Conservation (phyloP, 2,888 invertebrate species). For the Callinectes sapidus region DNA sequence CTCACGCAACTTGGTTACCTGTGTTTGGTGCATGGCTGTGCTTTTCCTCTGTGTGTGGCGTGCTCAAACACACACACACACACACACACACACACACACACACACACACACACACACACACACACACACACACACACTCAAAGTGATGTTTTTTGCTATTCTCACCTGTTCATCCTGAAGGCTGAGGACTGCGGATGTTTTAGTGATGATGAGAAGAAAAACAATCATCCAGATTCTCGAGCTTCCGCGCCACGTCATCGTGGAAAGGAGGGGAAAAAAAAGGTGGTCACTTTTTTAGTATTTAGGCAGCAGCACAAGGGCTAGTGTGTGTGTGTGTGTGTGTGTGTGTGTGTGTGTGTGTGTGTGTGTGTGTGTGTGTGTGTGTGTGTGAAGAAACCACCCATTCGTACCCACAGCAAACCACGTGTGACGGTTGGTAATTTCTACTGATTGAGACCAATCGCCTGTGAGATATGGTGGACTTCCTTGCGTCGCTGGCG, state of each 20-base stretch:
- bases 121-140: constrained; percentile 13
- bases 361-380: constrained; percentile 21
- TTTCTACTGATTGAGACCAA: not conserved
- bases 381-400: not conserved
- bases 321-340: constrained; percentile 18
- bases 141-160: not conserved
- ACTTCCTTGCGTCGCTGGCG: not conserved
- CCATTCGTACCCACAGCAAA: not conserved
- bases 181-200: constrained; percentile 18
- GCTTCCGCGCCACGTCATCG: constrained; percentile 15
- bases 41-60: not conserved
- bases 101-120: constrained; percentile 2
- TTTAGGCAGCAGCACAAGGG: not conserved
- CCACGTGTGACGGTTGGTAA: not conserved
- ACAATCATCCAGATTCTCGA: not conserved
- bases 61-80: not conserved
- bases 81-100: constrained; percentile 27
- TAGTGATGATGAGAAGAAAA: not conserved
- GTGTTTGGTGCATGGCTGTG: not conserved
- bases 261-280: not conserved
- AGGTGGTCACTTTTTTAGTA: not conserved
- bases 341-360: constrained; percentile 20
- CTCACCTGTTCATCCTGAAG: not conserved
- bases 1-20: not conserved
- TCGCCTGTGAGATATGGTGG: not conserved